These are phyloP conservation scores for Scaeva pyrastri DNA, from an alignment of 2,888 invertebrate species.

Conservation along the genomic window DNA sequence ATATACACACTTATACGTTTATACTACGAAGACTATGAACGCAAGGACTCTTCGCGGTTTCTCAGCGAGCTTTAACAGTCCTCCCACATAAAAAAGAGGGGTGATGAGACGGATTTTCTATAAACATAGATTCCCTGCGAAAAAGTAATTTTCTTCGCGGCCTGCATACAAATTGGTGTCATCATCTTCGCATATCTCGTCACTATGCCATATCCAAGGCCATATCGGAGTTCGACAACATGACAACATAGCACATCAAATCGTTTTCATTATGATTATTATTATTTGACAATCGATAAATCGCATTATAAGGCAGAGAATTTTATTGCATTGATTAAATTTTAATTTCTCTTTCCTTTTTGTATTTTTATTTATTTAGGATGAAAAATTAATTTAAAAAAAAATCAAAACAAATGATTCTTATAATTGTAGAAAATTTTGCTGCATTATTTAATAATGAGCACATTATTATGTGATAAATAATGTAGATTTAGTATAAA, in stretches of 20 bases:
- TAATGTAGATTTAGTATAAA: too few relatives aligned
- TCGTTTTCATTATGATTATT: constrained; percentile 31
- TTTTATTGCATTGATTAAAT: constrained; percentile 67
- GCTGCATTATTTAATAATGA: too few relatives aligned
- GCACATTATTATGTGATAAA: too few relatives aligned
- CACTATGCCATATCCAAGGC: neutral
- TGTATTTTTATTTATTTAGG: neutral
- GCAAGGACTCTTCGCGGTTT: constrained; percentile 51
- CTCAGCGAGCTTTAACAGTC: neutral
- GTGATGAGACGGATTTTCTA: too few relatives aligned
- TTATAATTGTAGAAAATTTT: too few relatives aligned
- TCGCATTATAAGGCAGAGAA: constrained; percentile 53
- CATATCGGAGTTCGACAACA: constrained; percentile 36
- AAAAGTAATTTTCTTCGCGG: constrained; percentile 74
- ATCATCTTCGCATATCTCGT: constrained; percentile 35
- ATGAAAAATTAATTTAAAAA: neutral
- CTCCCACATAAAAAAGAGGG: neutral
- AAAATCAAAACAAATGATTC: neutral
- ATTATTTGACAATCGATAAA: constrained; percentile 63
- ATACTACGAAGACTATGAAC: constrained; percentile 15
- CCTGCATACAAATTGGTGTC: constrained; percentile 73
- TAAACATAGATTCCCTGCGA: constrained; percentile 24
- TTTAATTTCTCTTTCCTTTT: constrained; percentile 48
- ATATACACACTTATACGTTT: neutral
- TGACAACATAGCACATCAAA: neutral